phyloP scores from a whole-genome alignment of 1,140 invertebrate species.

The Cydia pomonella region DNA sequence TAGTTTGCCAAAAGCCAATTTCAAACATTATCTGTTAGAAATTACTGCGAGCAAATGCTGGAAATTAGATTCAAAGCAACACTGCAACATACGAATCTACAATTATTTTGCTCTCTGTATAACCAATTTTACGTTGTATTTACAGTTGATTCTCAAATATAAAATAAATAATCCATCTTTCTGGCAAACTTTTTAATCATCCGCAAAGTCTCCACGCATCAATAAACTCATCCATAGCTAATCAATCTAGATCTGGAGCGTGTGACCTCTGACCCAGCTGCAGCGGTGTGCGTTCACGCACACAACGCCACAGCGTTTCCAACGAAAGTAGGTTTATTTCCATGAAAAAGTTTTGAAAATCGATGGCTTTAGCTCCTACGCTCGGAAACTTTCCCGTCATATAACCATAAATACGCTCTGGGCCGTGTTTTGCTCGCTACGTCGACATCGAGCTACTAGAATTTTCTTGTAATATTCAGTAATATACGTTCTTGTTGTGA shows the following conservation, averaged over 20 bases:
- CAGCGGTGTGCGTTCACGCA: slow-evolving; percentile 60
- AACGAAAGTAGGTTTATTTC: slow-evolving; percentile 80
- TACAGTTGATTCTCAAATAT: neutral
- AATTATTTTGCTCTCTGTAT: neutral
- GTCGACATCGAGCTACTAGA: slow-evolving; percentile 51
- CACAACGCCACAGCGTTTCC: slow-evolving; percentile 61
- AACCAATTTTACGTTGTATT: neutral
- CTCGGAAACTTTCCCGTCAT: slow-evolving; percentile 77
- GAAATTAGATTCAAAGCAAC: neutral
- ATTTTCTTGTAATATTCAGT: slow-evolving; percentile 57
- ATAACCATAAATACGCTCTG: slow-evolving; percentile 75
- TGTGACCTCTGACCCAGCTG: slow-evolving; percentile 59
- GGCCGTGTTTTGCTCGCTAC: slow-evolving; percentile 68
- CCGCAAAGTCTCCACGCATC: neutral
- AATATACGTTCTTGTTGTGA: slow-evolving; percentile 45
- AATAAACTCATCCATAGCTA: slow-evolving; percentile 23
- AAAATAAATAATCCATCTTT: neutral
- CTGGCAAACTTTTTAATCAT: neutral
- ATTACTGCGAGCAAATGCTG: neutral
- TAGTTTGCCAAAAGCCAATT: slow-evolving; percentile 19
- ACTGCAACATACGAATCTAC: neutral
- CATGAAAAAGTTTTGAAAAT: slow-evolving; percentile 81
- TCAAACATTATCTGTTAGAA: slow-evolving; percentile 12
- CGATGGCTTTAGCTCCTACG: slow-evolving; percentile 79
- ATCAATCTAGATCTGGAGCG: slow-evolving; percentile 57